phyloP scores from a whole-genome alignment of 2,113 vertebrate species.

The Puffinus mauretanicus region DNA sequence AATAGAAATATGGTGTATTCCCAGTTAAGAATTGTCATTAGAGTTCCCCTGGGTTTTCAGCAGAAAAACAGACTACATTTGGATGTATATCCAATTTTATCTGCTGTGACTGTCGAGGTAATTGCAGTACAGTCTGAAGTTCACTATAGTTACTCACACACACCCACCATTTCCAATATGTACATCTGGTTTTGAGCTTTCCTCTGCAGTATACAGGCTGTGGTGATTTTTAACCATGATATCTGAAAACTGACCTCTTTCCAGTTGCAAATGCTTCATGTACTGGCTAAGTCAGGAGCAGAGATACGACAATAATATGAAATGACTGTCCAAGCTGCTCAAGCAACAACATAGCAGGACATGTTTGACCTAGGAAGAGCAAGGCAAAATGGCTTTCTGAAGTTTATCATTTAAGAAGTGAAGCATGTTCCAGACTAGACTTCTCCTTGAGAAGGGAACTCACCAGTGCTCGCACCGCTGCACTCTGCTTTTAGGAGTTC shows the following conservation, averaged over 20 bases:
- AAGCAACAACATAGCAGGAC: neutral
- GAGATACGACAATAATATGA: neutral
- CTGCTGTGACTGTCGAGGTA: neutral
- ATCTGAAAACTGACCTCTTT: neutral
- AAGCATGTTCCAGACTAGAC: neutral
- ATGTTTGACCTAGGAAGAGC: neutral
- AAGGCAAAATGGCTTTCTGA: neutral
- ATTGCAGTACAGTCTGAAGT: neutral
- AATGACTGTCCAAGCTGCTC: constrained; percentile 30
- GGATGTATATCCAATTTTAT: neutral
- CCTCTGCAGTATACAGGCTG: neutral
- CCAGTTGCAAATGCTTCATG: neutral
- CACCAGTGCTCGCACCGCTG: neutral
- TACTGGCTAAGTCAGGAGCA: neutral
- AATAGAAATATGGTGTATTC: neutral
- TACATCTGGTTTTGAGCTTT: neutral
- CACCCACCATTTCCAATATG: neutral
- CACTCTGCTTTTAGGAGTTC: neutral
- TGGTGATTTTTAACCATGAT: neutral
- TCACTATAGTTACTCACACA: neutral
- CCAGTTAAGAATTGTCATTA: neutral
- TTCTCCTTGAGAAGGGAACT: neutral
- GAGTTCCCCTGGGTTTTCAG: neutral
- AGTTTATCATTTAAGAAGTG: neutral
- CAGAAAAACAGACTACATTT: neutral